These are phyloP conservation scores for Drosophila yakuba DNA, from an alignment of 1,140 invertebrate genomes.

Conservation along the genomic window DNA sequence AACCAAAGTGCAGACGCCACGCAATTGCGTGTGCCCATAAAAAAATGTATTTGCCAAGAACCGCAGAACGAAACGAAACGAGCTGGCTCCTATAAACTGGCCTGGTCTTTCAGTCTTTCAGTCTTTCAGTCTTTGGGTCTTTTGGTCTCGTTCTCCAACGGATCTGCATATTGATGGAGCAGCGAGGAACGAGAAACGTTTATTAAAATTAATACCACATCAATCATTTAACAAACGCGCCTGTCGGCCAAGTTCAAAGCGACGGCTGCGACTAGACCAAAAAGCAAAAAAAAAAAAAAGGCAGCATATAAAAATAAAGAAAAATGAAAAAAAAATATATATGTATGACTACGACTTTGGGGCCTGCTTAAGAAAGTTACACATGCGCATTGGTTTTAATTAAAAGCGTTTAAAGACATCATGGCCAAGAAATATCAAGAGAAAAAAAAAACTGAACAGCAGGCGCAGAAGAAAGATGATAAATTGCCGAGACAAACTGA, in stretches of 20 bases:
- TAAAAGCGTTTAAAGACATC: slow-evolving; percentile 80
- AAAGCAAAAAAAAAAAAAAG: background rate
- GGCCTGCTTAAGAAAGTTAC: slow-evolving; percentile 79
- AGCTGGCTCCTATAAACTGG: slow-evolving; percentile 18
- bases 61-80: slow-evolving; percentile 35
- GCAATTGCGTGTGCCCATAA: slow-evolving; percentile 59
- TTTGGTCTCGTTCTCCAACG: slow-evolving; percentile 2
- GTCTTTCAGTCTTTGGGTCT: too few species aligned
- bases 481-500: slow-evolving; percentile 81
- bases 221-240: slow-evolving; percentile 83
- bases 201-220: slow-evolving; percentile 84
- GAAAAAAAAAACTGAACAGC: background rate
- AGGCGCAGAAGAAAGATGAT: slow-evolving; percentile 62
- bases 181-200: slow-evolving; percentile 48
- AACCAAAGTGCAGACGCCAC: slow-evolving; percentile 63
- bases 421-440: slow-evolving; percentile 17
- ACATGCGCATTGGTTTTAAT: slow-evolving; percentile 84
- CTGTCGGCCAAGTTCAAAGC: slow-evolving; percentile 83
- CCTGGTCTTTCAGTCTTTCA: background rate
- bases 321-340: background rate
- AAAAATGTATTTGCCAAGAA: slow-evolving; percentile 38
- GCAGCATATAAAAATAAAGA: background rate
- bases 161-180: slow-evolving; percentile 70
- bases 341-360: slow-evolving; percentile 9
- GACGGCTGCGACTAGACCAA: slow-evolving; percentile 40